A percentile compares a stretch with the other conserved stretches of the same genome.
Evolutionary conservation across 2,888 invertebrate genomes (phyloP).

Genomic region (Cheilosia impressa): DNA sequence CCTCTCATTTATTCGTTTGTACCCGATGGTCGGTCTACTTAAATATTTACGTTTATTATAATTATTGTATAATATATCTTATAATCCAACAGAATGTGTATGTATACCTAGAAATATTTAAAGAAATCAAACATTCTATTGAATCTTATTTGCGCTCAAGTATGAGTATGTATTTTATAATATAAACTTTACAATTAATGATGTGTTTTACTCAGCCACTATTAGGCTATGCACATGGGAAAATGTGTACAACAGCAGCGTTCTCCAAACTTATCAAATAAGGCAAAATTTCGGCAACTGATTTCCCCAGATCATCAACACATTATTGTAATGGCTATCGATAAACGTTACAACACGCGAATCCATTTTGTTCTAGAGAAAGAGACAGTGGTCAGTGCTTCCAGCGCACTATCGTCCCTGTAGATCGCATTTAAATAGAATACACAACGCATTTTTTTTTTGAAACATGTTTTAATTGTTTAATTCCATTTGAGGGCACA

Average conservation of each 20-base stretch:
- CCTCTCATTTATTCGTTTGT: slow-evolving; percentile 15
- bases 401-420: too few species aligned
- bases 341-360: too few species aligned
- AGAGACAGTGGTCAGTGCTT: too few species aligned
- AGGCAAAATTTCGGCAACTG: too few species aligned
- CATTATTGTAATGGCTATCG: too few species aligned
- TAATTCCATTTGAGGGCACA: slow-evolving; percentile 19
- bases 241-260: not conserved
- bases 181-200: slow-evolving; percentile 6
- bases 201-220: not conserved
- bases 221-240: not conserved
- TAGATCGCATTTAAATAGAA: not conserved
- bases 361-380: too few species aligned
- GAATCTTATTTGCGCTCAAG: slow-evolving; percentile 5
- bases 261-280: too few species aligned
- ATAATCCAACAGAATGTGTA: slow-evolving; percentile 2
- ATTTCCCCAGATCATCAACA: too few species aligned
- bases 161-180: slow-evolving; percentile 50
- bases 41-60: slow-evolving; percentile 31
- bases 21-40: slow-evolving; percentile 48
- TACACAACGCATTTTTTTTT: not conserved
- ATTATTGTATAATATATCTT: slow-evolving; percentile 8
- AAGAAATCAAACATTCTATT: slow-evolving; percentile 11
- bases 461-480: not conserved
- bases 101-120: slow-evolving; percentile 9